Conservation (phyloP, 2,797 vertebrate genomes). For the Ptychadena robeensis region DNA sequence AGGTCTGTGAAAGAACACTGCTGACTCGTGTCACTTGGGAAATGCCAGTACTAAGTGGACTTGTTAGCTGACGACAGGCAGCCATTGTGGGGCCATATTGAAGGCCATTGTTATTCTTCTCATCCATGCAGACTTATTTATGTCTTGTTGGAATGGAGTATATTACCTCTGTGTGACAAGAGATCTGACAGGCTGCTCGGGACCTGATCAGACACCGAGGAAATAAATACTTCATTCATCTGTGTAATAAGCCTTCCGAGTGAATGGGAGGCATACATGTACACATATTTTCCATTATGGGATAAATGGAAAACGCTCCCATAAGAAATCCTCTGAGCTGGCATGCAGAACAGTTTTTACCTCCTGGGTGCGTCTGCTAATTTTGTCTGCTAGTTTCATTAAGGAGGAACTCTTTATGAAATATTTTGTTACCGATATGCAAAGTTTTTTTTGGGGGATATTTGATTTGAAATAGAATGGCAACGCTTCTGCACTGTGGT, state of each 20-base stretch:
- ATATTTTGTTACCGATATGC: too few relatives aligned
- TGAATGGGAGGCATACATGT: conserved; percentile 1
- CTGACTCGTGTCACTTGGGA: conserved; percentile 23
- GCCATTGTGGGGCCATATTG: not conserved
- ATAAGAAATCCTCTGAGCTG: not conserved
- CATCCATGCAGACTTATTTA: conserved; percentile 27
- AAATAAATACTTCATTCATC: conserved; percentile 28
- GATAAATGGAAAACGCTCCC: not conserved
- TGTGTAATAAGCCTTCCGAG: not conserved
- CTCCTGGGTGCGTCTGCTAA: not conserved
- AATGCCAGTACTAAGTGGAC: conserved; percentile 29
- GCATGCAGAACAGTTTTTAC: not conserved
- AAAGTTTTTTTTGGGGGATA: too few relatives aligned
- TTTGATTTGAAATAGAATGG: too few relatives aligned
- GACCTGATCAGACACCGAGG: conserved; percentile 24
- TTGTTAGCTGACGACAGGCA: conserved; percentile 29
- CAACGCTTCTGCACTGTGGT: too few relatives aligned
- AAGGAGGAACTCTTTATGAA: not conserved
- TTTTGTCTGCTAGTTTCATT: not conserved
- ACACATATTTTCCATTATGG: not conserved
- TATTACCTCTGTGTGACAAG: conserved; percentile 30
- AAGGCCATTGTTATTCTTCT: conserved; percentile 16
- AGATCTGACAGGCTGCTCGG: conserved; percentile 21
- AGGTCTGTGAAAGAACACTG: conserved; percentile 12
- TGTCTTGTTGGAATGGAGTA: conserved; percentile 10